Conservation (phyloP, 2,797 vertebrate species). For the Dendrocincla fuliginosa region DNA sequence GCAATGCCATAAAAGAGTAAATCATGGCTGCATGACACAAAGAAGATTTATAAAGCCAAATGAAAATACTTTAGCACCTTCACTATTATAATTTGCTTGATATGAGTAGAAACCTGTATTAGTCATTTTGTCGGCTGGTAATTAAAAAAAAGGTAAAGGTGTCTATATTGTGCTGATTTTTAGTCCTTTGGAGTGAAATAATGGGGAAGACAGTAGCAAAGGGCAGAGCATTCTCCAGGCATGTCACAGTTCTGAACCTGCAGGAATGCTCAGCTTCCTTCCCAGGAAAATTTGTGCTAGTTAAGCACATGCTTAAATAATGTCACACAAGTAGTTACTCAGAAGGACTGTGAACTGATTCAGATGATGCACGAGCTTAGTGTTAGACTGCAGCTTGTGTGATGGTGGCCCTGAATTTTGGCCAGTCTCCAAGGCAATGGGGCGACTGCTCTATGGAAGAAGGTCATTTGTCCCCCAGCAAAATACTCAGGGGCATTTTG, state of each 20-base stretch:
- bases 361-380: neutral
- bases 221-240: neutral
- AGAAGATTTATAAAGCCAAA: conserved; percentile 41
- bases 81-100: neutral
- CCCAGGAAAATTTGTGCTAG: neutral
- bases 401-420: conserved; percentile 5
- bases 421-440: neutral
- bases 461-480: neutral
- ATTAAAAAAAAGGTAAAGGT: neutral
- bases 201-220: neutral
- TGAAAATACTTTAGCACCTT: conserved; percentile 32
- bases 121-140: neutral
- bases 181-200: neutral
- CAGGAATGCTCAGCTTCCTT: neutral
- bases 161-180: neutral
- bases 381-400: neutral
- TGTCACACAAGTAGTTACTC: neutral
- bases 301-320: neutral
- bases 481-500: neutral
- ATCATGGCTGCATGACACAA: neutral
- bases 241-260: neutral
- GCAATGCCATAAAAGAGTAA: conserved; percentile 17
- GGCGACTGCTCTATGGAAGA: neutral
- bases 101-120: neutral
- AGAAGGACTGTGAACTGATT: neutral